These are phyloP conservation scores for Laticauda laticaudata DNA, from an alignment of 2,113 vertebrate genomes.

Conservation along the genomic window DNA sequence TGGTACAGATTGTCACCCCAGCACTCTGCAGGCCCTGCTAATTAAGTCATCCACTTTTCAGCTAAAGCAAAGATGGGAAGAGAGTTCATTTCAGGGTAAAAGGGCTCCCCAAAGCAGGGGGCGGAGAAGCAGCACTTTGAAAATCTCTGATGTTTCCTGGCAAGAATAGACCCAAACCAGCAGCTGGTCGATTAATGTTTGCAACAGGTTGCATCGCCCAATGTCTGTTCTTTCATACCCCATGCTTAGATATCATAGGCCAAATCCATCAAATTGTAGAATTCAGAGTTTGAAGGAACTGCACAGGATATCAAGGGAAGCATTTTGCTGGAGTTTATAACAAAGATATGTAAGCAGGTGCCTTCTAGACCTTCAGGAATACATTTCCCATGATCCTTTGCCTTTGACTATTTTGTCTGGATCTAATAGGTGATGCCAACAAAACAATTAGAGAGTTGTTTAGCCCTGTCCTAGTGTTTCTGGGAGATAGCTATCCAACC, in stretches of 20 bases:
- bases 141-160: background rate
- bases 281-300: background rate
- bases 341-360: background rate
- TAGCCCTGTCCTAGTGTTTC: background rate
- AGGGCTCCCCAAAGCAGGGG: fast-evolving
- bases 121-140: background rate
- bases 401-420: background rate
- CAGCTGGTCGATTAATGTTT: background rate
- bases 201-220: background rate
- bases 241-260: background rate
- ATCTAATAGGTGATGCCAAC: background rate
- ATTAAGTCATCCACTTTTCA: conserved; percentile 62
- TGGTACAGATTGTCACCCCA: conserved; percentile 72
- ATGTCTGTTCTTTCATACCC: background rate
- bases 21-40: conserved; percentile 56
- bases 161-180: background rate
- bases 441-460: background rate
- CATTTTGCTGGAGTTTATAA: background rate
- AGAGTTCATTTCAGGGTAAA: conserved; percentile 40
- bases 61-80: conserved; percentile 39
- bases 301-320: background rate
- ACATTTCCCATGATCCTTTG: background rate
- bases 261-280: background rate
- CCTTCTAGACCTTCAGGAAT: background rate
- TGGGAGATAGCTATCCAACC: background rate